Percentiles rank a stretch among this genome's conserved stretches.
Evolutionary conservation across 2,113 vertebrate species (phyloP).

Genomic region (Phrynosoma blainvillii): DNA sequence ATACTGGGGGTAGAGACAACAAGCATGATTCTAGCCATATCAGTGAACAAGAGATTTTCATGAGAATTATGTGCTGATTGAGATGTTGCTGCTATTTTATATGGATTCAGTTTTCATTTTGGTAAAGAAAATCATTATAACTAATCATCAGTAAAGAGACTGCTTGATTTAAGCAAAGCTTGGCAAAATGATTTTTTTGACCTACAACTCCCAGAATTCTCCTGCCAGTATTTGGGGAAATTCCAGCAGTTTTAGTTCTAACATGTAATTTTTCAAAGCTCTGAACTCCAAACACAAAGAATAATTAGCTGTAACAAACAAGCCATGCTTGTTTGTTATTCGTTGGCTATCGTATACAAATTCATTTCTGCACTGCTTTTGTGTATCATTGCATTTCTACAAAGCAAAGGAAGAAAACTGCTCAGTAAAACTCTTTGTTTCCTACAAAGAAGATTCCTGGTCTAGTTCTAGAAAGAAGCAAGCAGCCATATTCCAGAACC

Average conservation of each 20-base stretch:
- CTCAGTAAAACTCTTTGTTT: slow-evolving; percentile 2
- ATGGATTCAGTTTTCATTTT: neutral
- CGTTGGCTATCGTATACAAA: neutral
- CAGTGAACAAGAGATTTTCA: neutral
- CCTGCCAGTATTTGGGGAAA: no score
- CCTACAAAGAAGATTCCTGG: neutral
- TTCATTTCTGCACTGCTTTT: neutral
- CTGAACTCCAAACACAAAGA: neutral
- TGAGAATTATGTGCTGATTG: neutral
- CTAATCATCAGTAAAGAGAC: neutral
- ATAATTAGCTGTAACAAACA: neutral
- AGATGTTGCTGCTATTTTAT: neutral
- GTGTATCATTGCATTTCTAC: neutral
- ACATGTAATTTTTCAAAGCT: no score
- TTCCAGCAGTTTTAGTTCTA: no score
- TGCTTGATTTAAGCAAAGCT: neutral
- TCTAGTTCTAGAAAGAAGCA: neutral
- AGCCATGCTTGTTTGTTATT: neutral
- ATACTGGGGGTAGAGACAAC: neutral
- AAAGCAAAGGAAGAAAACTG: neutral
- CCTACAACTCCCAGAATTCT: no score
- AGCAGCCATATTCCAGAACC: neutral
- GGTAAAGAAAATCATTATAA: neutral
- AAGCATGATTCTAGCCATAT: neutral
- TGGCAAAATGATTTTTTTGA: neutral